Evolutionary conservation across 2,888 invertebrate species (phyloP), one percentile per base, ranked within the genome.

Genomic region (Eucriotettix oculatus): DNA sequence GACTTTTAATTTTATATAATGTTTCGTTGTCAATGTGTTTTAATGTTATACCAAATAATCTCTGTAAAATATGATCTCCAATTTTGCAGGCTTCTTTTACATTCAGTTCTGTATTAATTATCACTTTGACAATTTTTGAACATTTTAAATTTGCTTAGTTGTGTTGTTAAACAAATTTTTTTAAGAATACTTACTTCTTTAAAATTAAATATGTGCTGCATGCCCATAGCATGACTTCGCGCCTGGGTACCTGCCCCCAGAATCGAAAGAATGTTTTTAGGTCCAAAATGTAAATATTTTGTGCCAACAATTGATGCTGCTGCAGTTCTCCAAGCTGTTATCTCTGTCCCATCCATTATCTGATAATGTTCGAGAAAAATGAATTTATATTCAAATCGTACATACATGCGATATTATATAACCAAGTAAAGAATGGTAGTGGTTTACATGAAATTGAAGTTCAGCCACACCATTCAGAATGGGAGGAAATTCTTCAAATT

Each of bases 301-400:
- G 80, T 80, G 11, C 80, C 79, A 1, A 78, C 74, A 55, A 76
- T 70, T 0, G 80, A 80, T 5, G 80, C 79, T n/a, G 78, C 76
- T 0, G 79, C 79, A 1, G 81, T 81, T 62, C 81, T 72, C 77
- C 78, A 78, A 0, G 74, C 75, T 10, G 81, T 81, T 17, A 81
- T 78, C 60, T 76, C 75, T 1, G 75, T 78, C 16, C 72, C 80
- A 58, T 75, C 77, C 66, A 81, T 70, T 10, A 75, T 68, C 75
- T 75, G 60, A 48, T 12, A 41, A 11, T 48, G 59, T 54, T n/a
- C 3, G 9, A 10, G 10, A 62, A 57, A 57, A 11, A 54, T 17
- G 16, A 54, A 54, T n/a, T 17, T 29, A 5, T 2, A 54, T n/a
- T 7, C 17, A 1, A 42, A 56, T 2, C 29, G 7, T 29, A 29